Evolutionary conservation across 2,113 vertebrate genomes (phyloP), one percentile per base, ranked within the genome.

Genomic region (Triplophysa tibetana): DNA sequence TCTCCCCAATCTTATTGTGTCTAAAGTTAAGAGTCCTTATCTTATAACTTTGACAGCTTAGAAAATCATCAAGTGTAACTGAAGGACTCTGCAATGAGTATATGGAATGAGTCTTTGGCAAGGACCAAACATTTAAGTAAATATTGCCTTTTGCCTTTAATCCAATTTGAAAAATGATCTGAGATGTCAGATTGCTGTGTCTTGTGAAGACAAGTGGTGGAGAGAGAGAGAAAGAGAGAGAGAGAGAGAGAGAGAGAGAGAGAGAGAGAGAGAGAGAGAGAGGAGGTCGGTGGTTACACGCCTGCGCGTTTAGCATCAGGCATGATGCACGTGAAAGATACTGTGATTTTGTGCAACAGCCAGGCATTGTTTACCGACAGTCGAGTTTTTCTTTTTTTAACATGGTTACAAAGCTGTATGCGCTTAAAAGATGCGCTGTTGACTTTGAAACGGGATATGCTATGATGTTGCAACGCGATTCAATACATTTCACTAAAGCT

Each of bases 361-460:
- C 16, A 52, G 16, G 14, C 50, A 6, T 10, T 60, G 13, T 43
- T 45, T 45, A 45, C 29, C 24, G 43, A 52, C 13, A 1, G 50
- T 52, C 50, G 50, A 52, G 16, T 58, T 21, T 17, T 52, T 52
- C 16, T 21, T 41, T 54, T 21, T 72, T 73, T 38, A 43, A 19
- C 21, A 19, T 48, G 56, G 45, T 16, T 9, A 75, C 9, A 48
- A 75, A 63, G 72, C 58, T 17, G 38, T 75, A 58, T 24, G 38
- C 45, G 41, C n/a, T n/a, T 26, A 26, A 63, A 77, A 54, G 23
- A 77, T 52, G 62, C 19, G 1, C 52, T 77, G 45, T 77, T 66
- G 23, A 77, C 62, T 77, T 77, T 77, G 75, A 38, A 77, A 77
- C 7, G 50, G 13, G 62, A 77, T 77, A 64, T 54, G 24, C 17